Evolutionary conservation across 2,888 invertebrate genomes (phyloP).

Genomic region (Protodeltote pygarga): DNA sequence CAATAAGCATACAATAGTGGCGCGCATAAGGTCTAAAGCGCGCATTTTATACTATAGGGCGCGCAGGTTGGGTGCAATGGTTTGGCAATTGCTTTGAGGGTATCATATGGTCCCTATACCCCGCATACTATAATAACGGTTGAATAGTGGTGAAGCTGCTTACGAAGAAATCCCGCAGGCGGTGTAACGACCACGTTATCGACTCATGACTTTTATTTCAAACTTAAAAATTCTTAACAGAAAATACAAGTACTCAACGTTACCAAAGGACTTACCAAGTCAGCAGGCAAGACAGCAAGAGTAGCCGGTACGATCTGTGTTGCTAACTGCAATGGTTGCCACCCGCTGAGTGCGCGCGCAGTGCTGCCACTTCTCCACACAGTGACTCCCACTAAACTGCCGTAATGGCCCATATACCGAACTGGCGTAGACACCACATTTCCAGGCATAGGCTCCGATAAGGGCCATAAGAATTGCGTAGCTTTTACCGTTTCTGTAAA

Average conservation of each 20-base stretch:
- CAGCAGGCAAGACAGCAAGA: slow-evolving; percentile 91
- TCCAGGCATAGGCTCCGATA: slow-evolving; percentile 88
- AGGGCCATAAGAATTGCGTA: slow-evolving; percentile 90
- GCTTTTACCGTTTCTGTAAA: slow-evolving; percentile 90
- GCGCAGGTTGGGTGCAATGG: no score
- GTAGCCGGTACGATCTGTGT: slow-evolving; percentile 97
- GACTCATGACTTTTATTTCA: no score
- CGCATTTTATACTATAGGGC: no score
- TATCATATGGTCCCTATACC: no score
- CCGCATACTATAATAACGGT: no score
- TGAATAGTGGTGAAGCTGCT: no score
- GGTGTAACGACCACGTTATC: no score
- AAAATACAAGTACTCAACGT: not conserved
- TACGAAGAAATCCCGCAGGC: no score
- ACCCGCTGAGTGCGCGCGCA: slow-evolving; percentile 89
- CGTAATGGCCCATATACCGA: slow-evolving; percentile 90
- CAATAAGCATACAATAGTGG: no score
- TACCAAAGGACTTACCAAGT: slow-evolving; percentile 70
- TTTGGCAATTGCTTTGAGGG: no score
- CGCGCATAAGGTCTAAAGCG: no score
- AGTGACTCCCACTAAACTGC: slow-evolving; percentile 90
- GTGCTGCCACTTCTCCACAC: slow-evolving; percentile 87
- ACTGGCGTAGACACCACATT: slow-evolving; percentile 87
- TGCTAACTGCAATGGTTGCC: slow-evolving; percentile 93
- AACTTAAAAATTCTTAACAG: not conserved